phyloP scores from a whole-genome alignment of 2,888 invertebrate species.

The Cryptus viduatorius region DNA sequence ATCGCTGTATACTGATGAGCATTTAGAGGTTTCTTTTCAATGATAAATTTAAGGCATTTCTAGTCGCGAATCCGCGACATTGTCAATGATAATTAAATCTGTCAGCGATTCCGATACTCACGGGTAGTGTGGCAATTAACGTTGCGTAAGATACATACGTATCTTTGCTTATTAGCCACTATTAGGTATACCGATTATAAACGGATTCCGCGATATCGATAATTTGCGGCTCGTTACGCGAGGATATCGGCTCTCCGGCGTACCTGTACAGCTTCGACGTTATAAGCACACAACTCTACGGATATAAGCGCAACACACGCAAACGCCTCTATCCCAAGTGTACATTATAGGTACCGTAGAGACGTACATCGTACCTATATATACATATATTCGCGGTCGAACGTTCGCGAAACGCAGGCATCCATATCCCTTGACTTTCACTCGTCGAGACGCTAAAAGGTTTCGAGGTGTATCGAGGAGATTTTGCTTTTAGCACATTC shows the following conservation, averaged over 20 bases:
- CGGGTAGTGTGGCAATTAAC: not conserved
- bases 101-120: slow-evolving; percentile 4
- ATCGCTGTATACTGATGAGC: not conserved
- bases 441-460: slow-evolving; percentile 83
- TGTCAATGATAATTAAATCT: slow-evolving; percentile 7
- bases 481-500: slow-evolving; percentile 85
- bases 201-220: slow-evolving; percentile 58
- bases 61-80: not conserved
- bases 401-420: slow-evolving; percentile 57
- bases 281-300: not conserved
- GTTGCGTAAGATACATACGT: not conserved
- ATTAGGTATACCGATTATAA: slow-evolving; percentile 43
- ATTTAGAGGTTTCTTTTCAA: not conserved
- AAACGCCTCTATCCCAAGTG: slow-evolving; percentile 17
- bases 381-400: slow-evolving; percentile 34
- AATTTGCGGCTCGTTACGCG: slow-evolving; percentile 47
- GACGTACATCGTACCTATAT: not conserved
- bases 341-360: slow-evolving; percentile 3
- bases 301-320: not conserved
- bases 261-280: slow-evolving; percentile 23
- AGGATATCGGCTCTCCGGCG: slow-evolving; percentile 22
- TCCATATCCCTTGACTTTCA: slow-evolving; percentile 65
- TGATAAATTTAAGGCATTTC: too few species aligned
- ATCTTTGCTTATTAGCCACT: slow-evolving; percentile 20
- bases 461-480: slow-evolving; percentile 83